These are phyloP conservation scores for Labeo catla DNA, from an alignment of 2,113 vertebrate genomes.

Conservation along the genomic window DNA sequence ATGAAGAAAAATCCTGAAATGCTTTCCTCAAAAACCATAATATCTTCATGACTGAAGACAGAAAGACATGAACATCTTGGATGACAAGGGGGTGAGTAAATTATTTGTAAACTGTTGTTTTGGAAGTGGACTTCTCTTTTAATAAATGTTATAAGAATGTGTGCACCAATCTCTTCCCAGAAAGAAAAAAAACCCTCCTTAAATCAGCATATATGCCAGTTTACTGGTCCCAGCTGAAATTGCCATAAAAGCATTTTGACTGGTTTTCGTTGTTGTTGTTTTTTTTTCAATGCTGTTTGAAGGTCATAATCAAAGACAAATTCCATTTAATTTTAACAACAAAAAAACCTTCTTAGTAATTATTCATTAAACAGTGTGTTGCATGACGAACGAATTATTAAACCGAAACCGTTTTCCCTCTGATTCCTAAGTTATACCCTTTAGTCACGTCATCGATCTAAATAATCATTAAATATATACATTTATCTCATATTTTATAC, in stretches of 20 bases:
- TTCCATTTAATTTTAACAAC: background rate
- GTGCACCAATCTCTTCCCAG: background rate
- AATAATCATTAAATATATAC: background rate
- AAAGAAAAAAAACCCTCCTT: background rate
- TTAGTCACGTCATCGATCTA: background rate
- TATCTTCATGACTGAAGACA: too few species aligned
- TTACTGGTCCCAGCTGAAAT: background rate
- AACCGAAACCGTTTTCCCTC: background rate
- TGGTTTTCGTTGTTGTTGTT: background rate
- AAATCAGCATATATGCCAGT: background rate
- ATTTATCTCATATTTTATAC: background rate
- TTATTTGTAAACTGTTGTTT: too few species aligned
- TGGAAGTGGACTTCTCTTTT: too few species aligned
- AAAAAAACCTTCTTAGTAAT: background rate
- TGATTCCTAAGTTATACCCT: background rate
- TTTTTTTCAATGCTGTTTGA: too few species aligned
- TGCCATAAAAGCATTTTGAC: background rate
- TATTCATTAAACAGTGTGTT: background rate
- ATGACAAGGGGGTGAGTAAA: too few species aligned
- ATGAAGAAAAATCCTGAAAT: too few species aligned
- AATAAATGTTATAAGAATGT: background rate
- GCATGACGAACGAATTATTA: background rate
- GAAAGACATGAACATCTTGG: too few species aligned
- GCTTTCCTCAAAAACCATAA: too few species aligned
- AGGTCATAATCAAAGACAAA: too few species aligned